Evolutionary conservation across 1,140 invertebrate genomes (phyloP).

Genomic region (Eupristina koningsbergeri): DNA sequence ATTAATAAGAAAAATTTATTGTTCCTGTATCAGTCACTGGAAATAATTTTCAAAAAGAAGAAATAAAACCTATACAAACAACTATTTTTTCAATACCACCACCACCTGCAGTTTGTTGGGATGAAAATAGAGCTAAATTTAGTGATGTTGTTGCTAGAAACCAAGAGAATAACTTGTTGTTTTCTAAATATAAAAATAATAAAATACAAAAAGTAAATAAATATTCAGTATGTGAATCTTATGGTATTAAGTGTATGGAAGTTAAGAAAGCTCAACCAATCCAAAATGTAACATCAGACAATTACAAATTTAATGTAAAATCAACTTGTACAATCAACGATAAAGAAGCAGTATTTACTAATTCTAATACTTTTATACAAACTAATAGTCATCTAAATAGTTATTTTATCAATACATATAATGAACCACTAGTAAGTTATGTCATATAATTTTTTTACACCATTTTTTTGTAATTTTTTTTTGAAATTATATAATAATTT

Average conservation of each 20-base stretch:
- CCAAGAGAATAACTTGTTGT: constrained; percentile 61
- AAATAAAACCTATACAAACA: constrained; percentile 51
- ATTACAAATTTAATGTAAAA: constrained; percentile 58
- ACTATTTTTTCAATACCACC: constrained; percentile 50
- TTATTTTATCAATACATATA: constrained; percentile 67
- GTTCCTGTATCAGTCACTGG: constrained; percentile 55
- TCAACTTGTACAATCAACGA: constrained; percentile 41
- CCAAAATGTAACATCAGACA: constrained; percentile 55
- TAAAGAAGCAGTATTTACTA: constrained; percentile 51
- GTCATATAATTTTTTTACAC: background rate
- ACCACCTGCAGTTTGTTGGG: constrained; percentile 70
- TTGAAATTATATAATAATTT: too few species aligned
- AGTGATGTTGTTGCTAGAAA: constrained; percentile 76
- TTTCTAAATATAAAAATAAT: constrained; percentile 55
- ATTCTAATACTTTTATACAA: constrained; percentile 55
- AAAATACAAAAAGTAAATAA: constrained; percentile 50
- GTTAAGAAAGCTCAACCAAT: constrained; percentile 52
- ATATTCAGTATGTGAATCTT: constrained; percentile 33
- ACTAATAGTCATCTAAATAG: constrained; percentile 59
- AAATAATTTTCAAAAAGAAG: constrained; percentile 57
- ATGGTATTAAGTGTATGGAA: constrained; percentile 40
- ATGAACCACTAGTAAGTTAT: constrained; percentile 58
- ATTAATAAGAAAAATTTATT: too few species aligned
- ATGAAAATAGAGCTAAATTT: constrained; percentile 75
- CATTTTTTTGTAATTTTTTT: too few species aligned